A percentile compares a stretch with the other conserved stretches of the same genome.
These are phyloP conservation scores for Echinops telfairi DNA, from an alignment of 2,113 vertebrate species.

Conservation along the genomic window DNA sequence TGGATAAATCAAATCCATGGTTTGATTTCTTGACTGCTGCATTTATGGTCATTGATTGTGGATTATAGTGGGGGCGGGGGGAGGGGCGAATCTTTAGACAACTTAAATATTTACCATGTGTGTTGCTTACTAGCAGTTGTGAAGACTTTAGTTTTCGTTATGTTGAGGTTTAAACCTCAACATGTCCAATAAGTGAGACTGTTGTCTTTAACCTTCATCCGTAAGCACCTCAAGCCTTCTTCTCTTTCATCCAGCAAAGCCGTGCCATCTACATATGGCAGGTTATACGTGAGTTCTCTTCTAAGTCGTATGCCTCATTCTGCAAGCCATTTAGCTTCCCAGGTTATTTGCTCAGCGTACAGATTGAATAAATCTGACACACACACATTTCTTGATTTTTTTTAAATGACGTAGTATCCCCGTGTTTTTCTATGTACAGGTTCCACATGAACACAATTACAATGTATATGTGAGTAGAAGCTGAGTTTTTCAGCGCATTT, in stretches of 20 bases:
- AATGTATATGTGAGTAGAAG: background rate
- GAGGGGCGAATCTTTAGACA: background rate
- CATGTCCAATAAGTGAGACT: background rate
- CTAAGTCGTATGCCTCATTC: background rate
- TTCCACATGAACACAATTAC: background rate
- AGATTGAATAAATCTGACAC: background rate
- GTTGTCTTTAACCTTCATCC: background rate
- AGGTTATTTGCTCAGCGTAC: background rate
- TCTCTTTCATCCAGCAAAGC: background rate
- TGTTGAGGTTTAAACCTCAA: background rate
- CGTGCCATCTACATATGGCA: background rate
- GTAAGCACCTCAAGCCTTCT: background rate
- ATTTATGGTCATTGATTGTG: background rate
- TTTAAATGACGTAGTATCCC: background rate
- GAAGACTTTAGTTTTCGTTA: background rate
- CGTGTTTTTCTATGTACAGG: background rate
- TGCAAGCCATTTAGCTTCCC: background rate
- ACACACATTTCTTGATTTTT: background rate
- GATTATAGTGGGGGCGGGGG: background rate
- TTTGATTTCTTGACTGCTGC: background rate
- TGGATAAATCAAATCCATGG: background rate
- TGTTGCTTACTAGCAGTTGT: background rate
- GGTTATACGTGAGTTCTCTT: background rate
- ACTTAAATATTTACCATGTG: background rate
- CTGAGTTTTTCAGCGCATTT: too few species aligned